Base-by-base conservation (phyloP, 2,797 vertebrate genomes). In the Dipus sagitta region DNA sequence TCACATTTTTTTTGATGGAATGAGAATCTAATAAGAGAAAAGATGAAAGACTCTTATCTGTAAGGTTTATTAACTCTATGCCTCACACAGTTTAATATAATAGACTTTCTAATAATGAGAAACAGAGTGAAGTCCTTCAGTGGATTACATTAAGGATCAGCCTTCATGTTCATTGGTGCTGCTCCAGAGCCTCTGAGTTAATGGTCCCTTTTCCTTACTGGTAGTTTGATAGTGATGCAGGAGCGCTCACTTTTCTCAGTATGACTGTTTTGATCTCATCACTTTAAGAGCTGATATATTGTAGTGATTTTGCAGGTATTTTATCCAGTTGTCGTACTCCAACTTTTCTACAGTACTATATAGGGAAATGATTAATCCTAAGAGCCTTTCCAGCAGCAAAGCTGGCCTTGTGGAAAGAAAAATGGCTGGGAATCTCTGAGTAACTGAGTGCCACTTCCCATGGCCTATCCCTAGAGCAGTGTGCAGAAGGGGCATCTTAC, bases 11-110 rank as follows among this genome's bases (percentile, higher is more conserved):
- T 28, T 15, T 11, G 26, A 30, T 60, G 72, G 47, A 77, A 32
- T 76, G 52, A 76, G 74, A 62, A 38, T 95, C 86, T 58, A 80
- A 65, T 94, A 79, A 79, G 34, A 89, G 47, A 72, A 83, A 85
- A 94, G 58, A 72, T 12, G 52, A 88, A 74, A 67, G 62, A 17
- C 34, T 7, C 47, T 15, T 82, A 78, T 54, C 54, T 60, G 4
- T 54, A n/a, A 86, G 28, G 4, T 81, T 74, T 68, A 26, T 47
- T 92, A 67, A 0, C 15, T 42, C 0, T 28, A 17, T 47, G 52
- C 20, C 13, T 85, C 77, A 6, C 2, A 52, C 62, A 47, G 2
- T 38, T 62, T 6, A 9, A 7, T 60, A 3, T 81, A 82, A 12
- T 24, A 34, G 21, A 28, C 42, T 28, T 82, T 32, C 52, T 80